These are phyloP conservation scores for Drosophila kanapiae DNA, from an alignment of 1,140 invertebrate species.

Conservation along the genomic window DNA sequence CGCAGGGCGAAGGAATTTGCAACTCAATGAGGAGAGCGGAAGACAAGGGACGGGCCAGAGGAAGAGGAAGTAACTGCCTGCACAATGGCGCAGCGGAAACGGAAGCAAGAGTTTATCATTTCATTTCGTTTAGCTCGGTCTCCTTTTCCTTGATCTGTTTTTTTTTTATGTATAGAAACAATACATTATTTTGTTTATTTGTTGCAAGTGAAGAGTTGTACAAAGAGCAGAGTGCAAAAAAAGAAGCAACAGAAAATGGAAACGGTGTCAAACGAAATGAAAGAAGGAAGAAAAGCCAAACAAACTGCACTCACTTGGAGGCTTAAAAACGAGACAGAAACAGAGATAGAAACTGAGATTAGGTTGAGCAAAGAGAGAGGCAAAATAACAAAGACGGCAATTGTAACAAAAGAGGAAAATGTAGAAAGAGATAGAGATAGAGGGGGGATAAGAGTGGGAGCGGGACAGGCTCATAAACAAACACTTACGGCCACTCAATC, in stretches of 20 bases:
- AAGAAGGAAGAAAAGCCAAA: constrained; percentile 39
- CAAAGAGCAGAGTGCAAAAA: constrained; percentile 40
- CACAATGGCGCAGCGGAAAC: constrained; percentile 84
- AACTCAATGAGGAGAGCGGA: constrained; percentile 49
- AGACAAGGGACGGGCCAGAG: constrained; percentile 12
- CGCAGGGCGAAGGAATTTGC: constrained; percentile 48
- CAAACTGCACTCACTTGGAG: constrained; percentile 50
- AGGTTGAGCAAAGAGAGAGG: constrained; percentile 8
- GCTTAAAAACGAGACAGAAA: constrained; percentile 34
- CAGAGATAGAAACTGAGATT: constrained; percentile 9
- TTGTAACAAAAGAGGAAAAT: constrained; percentile 22
- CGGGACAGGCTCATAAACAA: constrained; percentile 63
- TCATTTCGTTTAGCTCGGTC: constrained; percentile 39
- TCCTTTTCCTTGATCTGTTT: constrained; percentile 5
- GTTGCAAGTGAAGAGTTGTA: constrained; percentile 51
- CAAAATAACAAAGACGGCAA: constrained; percentile 25
- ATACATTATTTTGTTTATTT: constrained; percentile 38
- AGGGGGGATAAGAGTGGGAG: neutral
- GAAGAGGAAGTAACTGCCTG: constrained; percentile 62
- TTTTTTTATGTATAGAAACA: constrained; percentile 29
- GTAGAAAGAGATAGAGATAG: constrained; percentile 8
- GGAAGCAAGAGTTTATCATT: constrained; percentile 79
- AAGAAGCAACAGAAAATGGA: constrained; percentile 53
- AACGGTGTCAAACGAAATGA: constrained; percentile 48
- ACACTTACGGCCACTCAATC: constrained; percentile 79